phyloP scores from a whole-genome alignment of 2,113 vertebrate genomes.

The Gadus macrocephalus region DNA sequence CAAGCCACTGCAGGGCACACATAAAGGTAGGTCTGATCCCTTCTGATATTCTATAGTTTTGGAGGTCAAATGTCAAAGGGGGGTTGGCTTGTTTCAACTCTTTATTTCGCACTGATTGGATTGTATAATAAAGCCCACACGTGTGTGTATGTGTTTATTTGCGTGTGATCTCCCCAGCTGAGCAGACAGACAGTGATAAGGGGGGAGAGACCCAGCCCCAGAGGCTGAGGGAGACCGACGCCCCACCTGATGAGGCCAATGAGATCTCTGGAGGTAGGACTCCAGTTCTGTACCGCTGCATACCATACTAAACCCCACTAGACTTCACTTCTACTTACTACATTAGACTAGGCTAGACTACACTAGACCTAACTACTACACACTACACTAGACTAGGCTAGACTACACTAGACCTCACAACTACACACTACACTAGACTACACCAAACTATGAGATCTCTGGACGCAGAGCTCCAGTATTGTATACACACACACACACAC shows the following conservation, averaged over 20 bases:
- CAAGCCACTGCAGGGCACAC: constrained; percentile 63
- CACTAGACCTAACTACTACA: neutral
- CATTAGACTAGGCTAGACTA: no score
- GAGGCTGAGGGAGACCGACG: constrained; percentile 36
- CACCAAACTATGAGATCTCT: constrained; percentile 54
- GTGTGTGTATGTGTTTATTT: neutral
- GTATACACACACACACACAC: neutral
- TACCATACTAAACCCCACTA: no score
- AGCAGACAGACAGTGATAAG: constrained; percentile 39
- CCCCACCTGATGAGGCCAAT: constrained; percentile 57
- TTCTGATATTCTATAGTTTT: neutral
- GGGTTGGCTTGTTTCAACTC: no score
- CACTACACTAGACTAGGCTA: neutral
- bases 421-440: no score
- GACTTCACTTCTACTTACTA: no score
- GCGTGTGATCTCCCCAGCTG: constrained; percentile 36
- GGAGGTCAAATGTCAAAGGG: neutral
- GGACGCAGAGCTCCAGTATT: constrained; percentile 59
- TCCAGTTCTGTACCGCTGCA: neutral
- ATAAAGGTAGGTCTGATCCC: constrained; percentile 53
- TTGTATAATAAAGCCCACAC: no score
- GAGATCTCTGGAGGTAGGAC: constrained; percentile 72
- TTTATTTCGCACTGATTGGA: no score
- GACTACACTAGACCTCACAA: no score
- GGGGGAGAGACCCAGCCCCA: constrained; percentile 49